Percentiles rank a stretch among this genome's conserved stretches.
phyloP scores from a whole-genome alignment of 2,888 invertebrate species.

The Calephelis perditalis region DNA sequence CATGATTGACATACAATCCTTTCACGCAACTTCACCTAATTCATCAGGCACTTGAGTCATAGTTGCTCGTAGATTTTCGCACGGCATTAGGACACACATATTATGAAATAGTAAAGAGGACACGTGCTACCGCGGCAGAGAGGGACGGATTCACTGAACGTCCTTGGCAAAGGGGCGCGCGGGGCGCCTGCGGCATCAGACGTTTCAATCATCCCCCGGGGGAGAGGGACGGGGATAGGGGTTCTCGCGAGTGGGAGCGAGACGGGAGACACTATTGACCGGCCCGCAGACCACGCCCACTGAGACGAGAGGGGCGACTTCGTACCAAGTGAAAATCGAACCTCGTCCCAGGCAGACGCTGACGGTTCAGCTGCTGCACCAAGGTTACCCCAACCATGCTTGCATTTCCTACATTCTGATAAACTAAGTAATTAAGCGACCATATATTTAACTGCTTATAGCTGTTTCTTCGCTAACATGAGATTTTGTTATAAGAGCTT shows the following conservation, averaged over 20 bases:
- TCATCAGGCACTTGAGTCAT: conserved; percentile 75
- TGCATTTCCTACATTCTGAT: conserved; percentile 52
- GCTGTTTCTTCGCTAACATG: no score
- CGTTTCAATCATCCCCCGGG: conserved; percentile 77
- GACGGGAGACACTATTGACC: conserved; percentile 69
- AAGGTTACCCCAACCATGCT: conserved; percentile 60
- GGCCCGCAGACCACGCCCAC: conserved; percentile 75
- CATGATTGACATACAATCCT: conserved; percentile 57
- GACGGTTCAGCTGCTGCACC: conserved; percentile 59
- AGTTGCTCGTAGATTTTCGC: conserved; percentile 74
- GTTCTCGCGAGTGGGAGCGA: conserved; percentile 45
- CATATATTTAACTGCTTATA: no score
- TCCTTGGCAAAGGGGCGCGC: conserved; percentile 74
- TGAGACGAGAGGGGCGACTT: conserved; percentile 71
- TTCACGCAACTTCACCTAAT: conserved; percentile 71
- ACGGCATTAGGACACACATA: conserved; percentile 73
- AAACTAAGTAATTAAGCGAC: conserved; percentile 13
- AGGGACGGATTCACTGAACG: conserved; percentile 79
- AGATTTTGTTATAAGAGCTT: no score
- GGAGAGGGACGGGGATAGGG: conserved; percentile 49
- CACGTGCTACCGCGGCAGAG: conserved; percentile 78
- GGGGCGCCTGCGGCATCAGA: conserved; percentile 78
- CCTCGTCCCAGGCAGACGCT: conserved; percentile 74
- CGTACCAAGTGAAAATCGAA: conserved; percentile 77
- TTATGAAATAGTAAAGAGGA: conserved; percentile 73